Conservation (phyloP, 2,797 vertebrate species). For the Bothrops alternatus region DNA sequence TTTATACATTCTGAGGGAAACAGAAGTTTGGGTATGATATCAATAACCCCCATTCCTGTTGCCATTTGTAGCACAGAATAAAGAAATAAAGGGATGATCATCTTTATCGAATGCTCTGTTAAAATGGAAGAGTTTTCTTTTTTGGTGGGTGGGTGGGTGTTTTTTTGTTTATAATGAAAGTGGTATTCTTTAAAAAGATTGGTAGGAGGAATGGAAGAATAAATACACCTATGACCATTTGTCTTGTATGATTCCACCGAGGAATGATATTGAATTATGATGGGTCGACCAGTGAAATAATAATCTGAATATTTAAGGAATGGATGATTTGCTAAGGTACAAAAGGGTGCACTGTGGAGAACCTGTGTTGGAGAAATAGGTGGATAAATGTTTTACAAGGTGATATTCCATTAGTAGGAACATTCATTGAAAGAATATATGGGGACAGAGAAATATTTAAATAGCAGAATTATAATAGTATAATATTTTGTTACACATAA, state of each 20-base stretch:
- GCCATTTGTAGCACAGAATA: not conserved
- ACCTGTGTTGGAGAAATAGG: not conserved
- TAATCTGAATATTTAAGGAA: not conserved
- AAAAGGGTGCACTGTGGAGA: not conserved
- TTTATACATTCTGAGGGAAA: not conserved
- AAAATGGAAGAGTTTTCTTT: not conserved
- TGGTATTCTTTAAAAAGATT: not conserved
- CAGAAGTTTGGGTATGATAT: not conserved
- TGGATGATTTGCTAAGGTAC: not conserved
- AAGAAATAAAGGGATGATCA: not conserved
- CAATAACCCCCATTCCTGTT: not conserved
- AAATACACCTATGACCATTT: not conserved
- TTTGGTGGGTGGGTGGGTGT: not conserved
- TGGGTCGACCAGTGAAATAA: not conserved
- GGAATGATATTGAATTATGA: not conserved
- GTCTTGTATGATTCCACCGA: not conserved
- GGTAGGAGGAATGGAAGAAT: not conserved
- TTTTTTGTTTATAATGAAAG: not conserved
- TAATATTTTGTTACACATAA: conserved; percentile 20
- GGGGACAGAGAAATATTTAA: conserved; percentile 23
- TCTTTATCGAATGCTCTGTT: not conserved
- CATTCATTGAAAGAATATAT: not conserved
- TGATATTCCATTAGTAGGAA: not conserved
- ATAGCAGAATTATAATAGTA: conserved; percentile 21
- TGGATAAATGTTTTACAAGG: not conserved